These are phyloP conservation scores for Cephalopholis sonnerati DNA, from an alignment of 2,113 vertebrate species.

Conservation along the genomic window DNA sequence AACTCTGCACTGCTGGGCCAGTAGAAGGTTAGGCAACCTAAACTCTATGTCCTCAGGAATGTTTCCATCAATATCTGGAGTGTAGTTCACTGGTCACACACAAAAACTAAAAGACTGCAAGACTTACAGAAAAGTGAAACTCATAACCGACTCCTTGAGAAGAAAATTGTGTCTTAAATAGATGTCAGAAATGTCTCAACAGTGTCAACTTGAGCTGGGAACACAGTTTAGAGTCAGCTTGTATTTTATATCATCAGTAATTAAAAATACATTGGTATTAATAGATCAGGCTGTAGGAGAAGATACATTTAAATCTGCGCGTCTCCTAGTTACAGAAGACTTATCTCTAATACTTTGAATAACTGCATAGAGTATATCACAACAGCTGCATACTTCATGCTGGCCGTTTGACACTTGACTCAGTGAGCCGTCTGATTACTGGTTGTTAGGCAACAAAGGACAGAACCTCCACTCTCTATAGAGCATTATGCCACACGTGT, in stretches of 20 bases:
- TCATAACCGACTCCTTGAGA: neutral
- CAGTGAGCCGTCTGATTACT: conserved; percentile 10
- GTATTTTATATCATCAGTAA: neutral
- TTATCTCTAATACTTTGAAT: neutral
- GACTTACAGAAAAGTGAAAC: neutral
- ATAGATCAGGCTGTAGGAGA: neutral
- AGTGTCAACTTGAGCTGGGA: neutral
- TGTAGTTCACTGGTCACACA: conserved; percentile 24
- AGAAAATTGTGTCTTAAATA: conserved; percentile 1
- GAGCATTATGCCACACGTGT: neutral
- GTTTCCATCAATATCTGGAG: conserved; percentile 41
- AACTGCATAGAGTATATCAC: neutral
- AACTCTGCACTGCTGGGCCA: neutral
- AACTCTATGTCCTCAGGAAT: conserved; percentile 14
- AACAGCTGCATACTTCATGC: neutral
- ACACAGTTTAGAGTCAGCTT: neutral
- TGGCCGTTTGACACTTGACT: neutral
- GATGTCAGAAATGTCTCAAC: neutral
- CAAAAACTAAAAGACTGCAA: neutral
- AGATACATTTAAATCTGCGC: neutral
- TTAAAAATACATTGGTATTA: neutral
- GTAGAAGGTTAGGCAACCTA: conserved; percentile 28
- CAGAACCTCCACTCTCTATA: neutral
- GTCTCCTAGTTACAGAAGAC: neutral
- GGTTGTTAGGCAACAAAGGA: conserved; percentile 44